Evolutionary conservation across 1,140 invertebrate genomes (phyloP).

Genomic region (Micrasema minimum): DNA sequence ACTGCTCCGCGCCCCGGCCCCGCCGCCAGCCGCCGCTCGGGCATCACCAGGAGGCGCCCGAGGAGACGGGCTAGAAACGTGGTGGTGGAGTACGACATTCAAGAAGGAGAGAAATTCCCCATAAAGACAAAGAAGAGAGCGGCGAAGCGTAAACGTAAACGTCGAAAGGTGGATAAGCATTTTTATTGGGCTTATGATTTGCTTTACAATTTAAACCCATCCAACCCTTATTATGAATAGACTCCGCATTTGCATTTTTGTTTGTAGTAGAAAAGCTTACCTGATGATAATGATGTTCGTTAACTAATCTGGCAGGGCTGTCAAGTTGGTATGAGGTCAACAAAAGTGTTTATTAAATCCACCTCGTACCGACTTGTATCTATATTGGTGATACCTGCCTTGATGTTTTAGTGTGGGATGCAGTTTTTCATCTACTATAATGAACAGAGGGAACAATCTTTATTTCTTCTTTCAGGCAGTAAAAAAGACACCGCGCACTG

Average conservation of each 20-base stretch:
- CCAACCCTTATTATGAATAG: background rate
- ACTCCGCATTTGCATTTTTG: background rate
- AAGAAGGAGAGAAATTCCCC: constrained; percentile 68
- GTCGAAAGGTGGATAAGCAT: constrained; percentile 56
- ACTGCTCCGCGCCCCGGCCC: constrained; percentile 1
- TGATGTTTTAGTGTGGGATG: too few species aligned
- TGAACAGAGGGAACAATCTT: too few species aligned
- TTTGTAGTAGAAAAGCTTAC: background rate
- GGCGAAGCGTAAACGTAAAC: constrained; percentile 62
- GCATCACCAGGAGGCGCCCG: constrained; percentile 48
- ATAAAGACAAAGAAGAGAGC: constrained; percentile 62
- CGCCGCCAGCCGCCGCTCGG: constrained; percentile 35
- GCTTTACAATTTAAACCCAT: background rate
- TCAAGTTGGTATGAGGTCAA: background rate
- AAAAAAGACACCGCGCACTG: constrained; percentile 60
- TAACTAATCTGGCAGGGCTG: background rate
- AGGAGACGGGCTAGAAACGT: constrained; percentile 62
- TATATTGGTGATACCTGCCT: too few species aligned
- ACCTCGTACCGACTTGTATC: too few species aligned
- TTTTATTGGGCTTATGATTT: background rate
- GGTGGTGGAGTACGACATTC: constrained; percentile 67
- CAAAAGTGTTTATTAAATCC: too few species aligned
- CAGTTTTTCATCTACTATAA: too few species aligned
- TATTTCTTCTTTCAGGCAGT: constrained; percentile 27
- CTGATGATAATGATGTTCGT: background rate